Percentiles rank a stretch among this genome's conserved stretches.
phyloP scores from a whole-genome alignment of 2,888 invertebrate genomes.

The Ochropleura plecta region DNA sequence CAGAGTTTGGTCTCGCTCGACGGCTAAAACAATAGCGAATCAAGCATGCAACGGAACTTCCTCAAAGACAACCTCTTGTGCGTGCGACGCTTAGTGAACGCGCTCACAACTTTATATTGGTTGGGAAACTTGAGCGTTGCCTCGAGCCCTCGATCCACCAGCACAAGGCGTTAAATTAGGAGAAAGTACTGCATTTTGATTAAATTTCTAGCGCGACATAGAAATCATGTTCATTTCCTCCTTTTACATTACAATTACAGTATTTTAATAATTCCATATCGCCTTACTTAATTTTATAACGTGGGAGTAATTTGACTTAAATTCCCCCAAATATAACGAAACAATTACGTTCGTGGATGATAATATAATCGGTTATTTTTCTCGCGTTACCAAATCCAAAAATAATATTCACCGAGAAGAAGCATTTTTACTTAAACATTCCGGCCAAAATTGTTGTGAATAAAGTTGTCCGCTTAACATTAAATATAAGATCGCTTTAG shows the following conservation, averaged over 20 bases:
- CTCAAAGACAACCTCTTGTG: constrained; percentile 88
- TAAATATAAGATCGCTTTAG: constrained; percentile 87
- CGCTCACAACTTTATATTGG: constrained; percentile 88
- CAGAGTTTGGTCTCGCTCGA: constrained; percentile 84
- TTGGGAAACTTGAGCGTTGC: constrained; percentile 84
- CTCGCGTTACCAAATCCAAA: constrained; percentile 75
- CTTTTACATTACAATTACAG: constrained; percentile 39
- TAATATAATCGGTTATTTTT: constrained; percentile 71
- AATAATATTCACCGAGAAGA: constrained; percentile 74
- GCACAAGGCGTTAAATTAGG: constrained; percentile 69
- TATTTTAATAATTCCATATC: constrained; percentile 38
- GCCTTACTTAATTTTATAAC: constrained; percentile 39
- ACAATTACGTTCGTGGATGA: constrained; percentile 66
- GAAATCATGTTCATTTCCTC: constrained; percentile 24
- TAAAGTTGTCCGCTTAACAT: constrained; percentile 84
- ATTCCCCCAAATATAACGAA: constrained; percentile 54
- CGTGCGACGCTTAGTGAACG: constrained; percentile 87
- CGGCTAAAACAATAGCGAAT: constrained; percentile 88
- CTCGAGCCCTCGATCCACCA: constrained; percentile 71
- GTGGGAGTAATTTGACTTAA: constrained; percentile 49
- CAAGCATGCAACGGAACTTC: constrained; percentile 89
- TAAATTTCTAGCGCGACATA: constrained; percentile 44
- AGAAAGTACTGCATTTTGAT: constrained; percentile 64
- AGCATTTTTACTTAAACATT: constrained; percentile 76
- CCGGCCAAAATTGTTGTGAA: constrained; percentile 77